Base-by-base conservation (phyloP, 2,113 vertebrate species). In the Ifrita kowaldi region DNA sequence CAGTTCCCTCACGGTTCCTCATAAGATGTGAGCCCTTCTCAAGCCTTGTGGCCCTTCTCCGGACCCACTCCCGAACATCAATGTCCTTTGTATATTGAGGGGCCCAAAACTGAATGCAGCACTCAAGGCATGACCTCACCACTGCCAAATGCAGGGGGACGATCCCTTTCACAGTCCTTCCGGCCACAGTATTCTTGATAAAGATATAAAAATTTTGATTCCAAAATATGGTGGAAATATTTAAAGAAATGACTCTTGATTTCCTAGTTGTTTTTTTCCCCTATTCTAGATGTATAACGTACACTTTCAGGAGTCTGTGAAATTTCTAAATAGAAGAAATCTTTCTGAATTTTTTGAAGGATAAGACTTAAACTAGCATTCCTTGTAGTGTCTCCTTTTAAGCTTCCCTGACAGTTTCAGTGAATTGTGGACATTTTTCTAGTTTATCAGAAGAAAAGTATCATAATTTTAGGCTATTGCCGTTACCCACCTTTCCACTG, bases 201-300 rank as follows among this genome's bases (percentile, higher is more conserved):
- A 4, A 44, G 37, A 44, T 16, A 28, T 57, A 17, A 20, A 11
- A 32, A 32, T 42, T 73, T 49, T 74, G 20, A 39, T 39, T 76
- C 11, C 9, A 57, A 69, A 69, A 59, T 17, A 16, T 37, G 16
- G 4, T 6, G 16, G 1, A 68, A 69, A 44, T 64, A 87, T 44
- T 44, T 68, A 73, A 83, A 80, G 10, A 69, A 65, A 47, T 52
- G 0, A 3, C 15, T 22, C 15, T 37, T 68, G 33, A 39, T 77
- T 37, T 13, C 23, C n/a, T 49, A 28, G 11, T 18, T 21, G 0
- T 1, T 46, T 39, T 42, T 11, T 1, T 0, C 2, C 11, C 4
- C 33, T 15, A 3, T 17, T 60, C 13, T 26, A 42, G 27, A 23
- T 47, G 2, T 42, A 18, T 39, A 56, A 60, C 13, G 1, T 46